A percentile compares a stretch with the other conserved stretches of the same genome.
phyloP scores from a whole-genome alignment of 2,888 invertebrate species.

The Chromoteleia sp. region DNA sequence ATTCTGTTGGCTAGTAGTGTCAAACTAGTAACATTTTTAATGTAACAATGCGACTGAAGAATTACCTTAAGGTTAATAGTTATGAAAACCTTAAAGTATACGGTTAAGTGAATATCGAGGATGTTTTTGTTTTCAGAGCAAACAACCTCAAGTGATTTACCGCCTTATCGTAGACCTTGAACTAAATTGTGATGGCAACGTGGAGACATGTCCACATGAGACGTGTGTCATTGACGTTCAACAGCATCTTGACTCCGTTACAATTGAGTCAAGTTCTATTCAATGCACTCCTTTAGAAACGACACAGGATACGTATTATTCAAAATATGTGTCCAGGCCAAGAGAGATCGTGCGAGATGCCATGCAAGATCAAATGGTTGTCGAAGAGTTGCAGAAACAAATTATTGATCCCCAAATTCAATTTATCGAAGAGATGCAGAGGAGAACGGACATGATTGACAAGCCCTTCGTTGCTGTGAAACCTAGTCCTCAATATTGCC shows the following conservation, averaged over 20 bases:
- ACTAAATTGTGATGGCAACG: constrained; percentile 75
- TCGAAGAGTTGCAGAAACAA: constrained; percentile 76
- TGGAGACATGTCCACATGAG: constrained; percentile 77
- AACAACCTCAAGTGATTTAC: constrained; percentile 76
- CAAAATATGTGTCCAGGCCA: constrained; percentile 9
- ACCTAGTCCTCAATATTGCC: constrained; percentile 78
- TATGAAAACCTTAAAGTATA: no score
- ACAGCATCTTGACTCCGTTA: constrained; percentile 75
- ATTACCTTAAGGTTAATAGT: no score
- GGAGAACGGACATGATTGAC: constrained; percentile 77
- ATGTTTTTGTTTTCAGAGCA: constrained; percentile 73
- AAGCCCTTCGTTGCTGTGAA: constrained; percentile 80
- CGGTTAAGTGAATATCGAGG: no score
- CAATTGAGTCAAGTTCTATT: constrained; percentile 76
- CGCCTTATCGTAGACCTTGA: constrained; percentile 79
- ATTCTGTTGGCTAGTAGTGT: no score
- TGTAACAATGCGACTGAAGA: no score
- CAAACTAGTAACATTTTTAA: no score
- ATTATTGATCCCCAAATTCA: constrained; percentile 57
- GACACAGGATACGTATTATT: constrained; percentile 65
- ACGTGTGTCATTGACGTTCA: constrained; percentile 79
- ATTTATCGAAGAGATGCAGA: constrained; percentile 79
- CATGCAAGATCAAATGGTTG: constrained; percentile 71
- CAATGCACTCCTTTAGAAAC: constrained; percentile 78
- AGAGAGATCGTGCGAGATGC: constrained; percentile 67